A percentile compares a stretch with the other conserved stretches of the same genome.
These are phyloP conservation scores for Polietes domitor DNA, from an alignment of 2,888 invertebrate species.

Conservation along the genomic window DNA sequence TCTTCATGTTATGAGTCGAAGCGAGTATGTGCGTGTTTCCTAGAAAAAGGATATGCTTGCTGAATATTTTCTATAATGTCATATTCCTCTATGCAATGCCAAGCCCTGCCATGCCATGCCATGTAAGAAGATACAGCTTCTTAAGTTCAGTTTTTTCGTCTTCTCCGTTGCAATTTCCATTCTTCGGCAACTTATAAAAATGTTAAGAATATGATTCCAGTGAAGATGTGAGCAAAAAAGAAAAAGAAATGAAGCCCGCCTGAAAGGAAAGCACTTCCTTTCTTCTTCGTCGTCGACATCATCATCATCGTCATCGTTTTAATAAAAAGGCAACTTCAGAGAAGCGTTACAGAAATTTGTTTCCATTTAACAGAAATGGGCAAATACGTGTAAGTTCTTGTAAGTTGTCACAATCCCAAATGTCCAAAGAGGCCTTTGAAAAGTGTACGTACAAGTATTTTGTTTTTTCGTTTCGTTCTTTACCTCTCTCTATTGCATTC, in stretches of 20 bases:
- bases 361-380: slow-evolving; percentile 42
- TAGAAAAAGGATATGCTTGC: slow-evolving; percentile 40
- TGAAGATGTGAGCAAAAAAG: background rate
- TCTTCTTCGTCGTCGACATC: background rate
- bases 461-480: background rate
- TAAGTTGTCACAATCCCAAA: slow-evolving; percentile 57
- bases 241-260: background rate
- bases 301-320: background rate
- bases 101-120: background rate
- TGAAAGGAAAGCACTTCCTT: background rate
- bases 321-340: slow-evolving; percentile 30
- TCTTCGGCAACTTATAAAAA: slow-evolving; percentile 28
- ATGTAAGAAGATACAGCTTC: slow-evolving; percentile 5
- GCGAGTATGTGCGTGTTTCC: background rate
- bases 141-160: background rate
- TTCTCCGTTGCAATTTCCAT: background rate
- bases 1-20: slow-evolving; percentile 5
- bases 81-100: background rate
- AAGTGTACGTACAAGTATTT: slow-evolving; percentile 46
- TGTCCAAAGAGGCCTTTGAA: slow-evolving; percentile 47
- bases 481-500: no score
- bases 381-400: slow-evolving; percentile 58
- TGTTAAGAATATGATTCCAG: slow-evolving; percentile 39
- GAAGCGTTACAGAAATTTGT: slow-evolving; percentile 38
- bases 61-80: slow-evolving; percentile 41